Conservation (phyloP, 2,797 vertebrate genomes). For the Micromesistius poutassou region DNA sequence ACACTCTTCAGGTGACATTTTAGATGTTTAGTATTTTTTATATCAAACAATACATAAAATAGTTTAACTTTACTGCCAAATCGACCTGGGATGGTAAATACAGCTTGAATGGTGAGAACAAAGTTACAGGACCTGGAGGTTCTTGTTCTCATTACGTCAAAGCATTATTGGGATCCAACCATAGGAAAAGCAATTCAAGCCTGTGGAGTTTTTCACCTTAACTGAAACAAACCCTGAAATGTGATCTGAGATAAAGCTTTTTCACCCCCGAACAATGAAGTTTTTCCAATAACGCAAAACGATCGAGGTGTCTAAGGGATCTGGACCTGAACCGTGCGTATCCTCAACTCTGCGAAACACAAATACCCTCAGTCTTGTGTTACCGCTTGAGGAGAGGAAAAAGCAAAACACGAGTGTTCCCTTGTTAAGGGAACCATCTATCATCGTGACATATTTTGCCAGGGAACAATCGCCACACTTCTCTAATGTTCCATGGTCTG, state of each 20-base stretch:
- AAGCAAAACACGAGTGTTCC: slow-evolving; percentile 31
- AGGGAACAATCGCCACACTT: slow-evolving; percentile 51
- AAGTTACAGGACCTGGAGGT: background rate
- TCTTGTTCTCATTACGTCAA: background rate
- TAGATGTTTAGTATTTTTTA: background rate
- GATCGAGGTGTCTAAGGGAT: background rate
- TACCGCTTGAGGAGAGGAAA: slow-evolving; percentile 3
- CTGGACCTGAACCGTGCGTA: background rate
- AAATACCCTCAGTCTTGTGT: slow-evolving; percentile 16
- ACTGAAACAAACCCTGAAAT: background rate
- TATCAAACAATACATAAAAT: too few relatives aligned
- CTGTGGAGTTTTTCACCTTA: background rate
- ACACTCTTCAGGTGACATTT: too few relatives aligned
- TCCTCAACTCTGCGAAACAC: too few relatives aligned
- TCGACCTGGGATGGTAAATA: too few relatives aligned
- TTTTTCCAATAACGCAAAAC: background rate
- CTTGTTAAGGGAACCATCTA: slow-evolving; percentile 47
- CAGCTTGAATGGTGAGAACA: too few relatives aligned
- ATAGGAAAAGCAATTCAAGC: background rate
- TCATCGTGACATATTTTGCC: slow-evolving; percentile 67
- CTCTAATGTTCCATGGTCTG: slow-evolving; percentile 48
- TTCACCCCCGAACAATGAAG: background rate
- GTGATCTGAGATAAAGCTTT: background rate
- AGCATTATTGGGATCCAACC: background rate
- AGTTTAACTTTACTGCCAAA: too few relatives aligned